A percentile compares a stretch with the other conserved stretches of the same genome.
These are phyloP conservation scores for Pogoniulus pusillus DNA, from an alignment of 2,797 vertebrate genomes.

Conservation along the genomic window DNA sequence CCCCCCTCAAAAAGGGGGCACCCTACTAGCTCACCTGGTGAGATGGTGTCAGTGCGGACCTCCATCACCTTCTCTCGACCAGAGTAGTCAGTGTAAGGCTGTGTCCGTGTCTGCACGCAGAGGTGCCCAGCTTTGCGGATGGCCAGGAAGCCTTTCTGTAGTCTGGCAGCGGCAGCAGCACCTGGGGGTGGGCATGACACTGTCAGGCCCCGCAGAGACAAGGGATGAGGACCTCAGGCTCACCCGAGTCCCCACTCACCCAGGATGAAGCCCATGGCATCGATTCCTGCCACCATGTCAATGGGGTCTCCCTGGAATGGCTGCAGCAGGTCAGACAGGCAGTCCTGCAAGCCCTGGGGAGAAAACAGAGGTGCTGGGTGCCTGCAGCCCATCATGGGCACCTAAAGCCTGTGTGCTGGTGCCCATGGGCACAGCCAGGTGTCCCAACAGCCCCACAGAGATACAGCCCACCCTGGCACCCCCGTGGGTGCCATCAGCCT, in stretches of 20 bases:
- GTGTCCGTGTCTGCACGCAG: constrained; percentile 77
- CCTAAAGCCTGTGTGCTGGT: fast-evolving
- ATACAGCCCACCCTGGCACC: background rate
- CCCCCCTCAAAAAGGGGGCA: fast-evolving
- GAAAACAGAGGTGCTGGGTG: constrained; percentile 75
- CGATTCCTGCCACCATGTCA: constrained; percentile 86
- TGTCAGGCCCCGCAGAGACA: fast-evolving
- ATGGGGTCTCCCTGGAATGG: constrained; percentile 81
- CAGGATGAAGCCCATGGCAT: constrained; percentile 91
- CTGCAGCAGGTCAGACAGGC: constrained; percentile 81
- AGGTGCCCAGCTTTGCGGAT: constrained; percentile 87
- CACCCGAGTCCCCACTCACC: constrained; percentile 52
- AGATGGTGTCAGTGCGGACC: constrained; percentile 80
- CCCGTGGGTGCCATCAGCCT: fast-evolving
- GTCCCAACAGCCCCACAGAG: fast-evolving
- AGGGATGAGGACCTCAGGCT: fast-evolving
- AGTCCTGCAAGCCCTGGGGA: constrained; percentile 84
- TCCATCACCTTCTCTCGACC: constrained; percentile 83
- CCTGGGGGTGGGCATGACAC: constrained; percentile 59
- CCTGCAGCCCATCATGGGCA: background rate
- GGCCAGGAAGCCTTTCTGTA: constrained; percentile 86
- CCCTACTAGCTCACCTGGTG: constrained; percentile 68
- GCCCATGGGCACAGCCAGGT: background rate
- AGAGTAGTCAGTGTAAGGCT: constrained; percentile 84
- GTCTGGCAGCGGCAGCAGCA: constrained; percentile 70